Evolutionary conservation across 2,113 vertebrate genomes (phyloP), one percentile per base, ranked within the genome.

Genomic region (Pachycephala philippinensis): DNA sequence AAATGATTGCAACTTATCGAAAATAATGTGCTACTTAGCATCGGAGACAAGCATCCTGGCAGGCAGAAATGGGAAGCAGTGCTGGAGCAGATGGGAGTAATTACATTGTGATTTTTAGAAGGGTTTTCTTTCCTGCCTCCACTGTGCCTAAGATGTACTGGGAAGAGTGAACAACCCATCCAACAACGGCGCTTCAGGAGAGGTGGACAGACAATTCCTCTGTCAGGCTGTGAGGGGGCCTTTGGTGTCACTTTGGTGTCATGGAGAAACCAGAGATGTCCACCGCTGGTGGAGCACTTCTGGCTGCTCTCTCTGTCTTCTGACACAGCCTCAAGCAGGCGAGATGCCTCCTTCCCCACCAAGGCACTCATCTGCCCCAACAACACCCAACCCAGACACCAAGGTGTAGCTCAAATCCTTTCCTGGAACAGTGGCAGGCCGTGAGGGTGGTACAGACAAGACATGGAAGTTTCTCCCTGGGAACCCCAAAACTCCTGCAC

Each of bases 1-100:
- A 96, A 97, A 98, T 98, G 97, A 98, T 97, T 94, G 94, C 97
- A 98, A 98, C 97, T 98, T 98, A 98, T 98, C 44, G 90, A 97
- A 98, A 98, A 98, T 98, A 97, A 98, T 97, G 95, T 94, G 98
- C 97, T 97, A 95, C 96, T 98, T 97, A 98, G 97, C 96, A 94
- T 98, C 26, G 6, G 97, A 94, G 65, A 98, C 97, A 97, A 95
- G 94, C 97, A 95, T 97, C 95, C 97, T 98, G 98, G 97, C 98
- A 98, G 97, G 97, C 97, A 94, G 97, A 57, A 69, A 96, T 95
- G 95, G 97, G 95, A 97, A 97, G 96, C 97, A 44, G 96, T 70
- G 59, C 94, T 1, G 87, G 74, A 98, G 97, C 98, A 98, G 98
- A 98, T 98, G 98, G 98, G 98, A 97, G 96, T 94, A 97, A 98